Percentiles rank a stretch among this genome's conserved stretches.
Conservation (phyloP, 2,113 vertebrate species). For the Vulpes ferrilata region DNA sequence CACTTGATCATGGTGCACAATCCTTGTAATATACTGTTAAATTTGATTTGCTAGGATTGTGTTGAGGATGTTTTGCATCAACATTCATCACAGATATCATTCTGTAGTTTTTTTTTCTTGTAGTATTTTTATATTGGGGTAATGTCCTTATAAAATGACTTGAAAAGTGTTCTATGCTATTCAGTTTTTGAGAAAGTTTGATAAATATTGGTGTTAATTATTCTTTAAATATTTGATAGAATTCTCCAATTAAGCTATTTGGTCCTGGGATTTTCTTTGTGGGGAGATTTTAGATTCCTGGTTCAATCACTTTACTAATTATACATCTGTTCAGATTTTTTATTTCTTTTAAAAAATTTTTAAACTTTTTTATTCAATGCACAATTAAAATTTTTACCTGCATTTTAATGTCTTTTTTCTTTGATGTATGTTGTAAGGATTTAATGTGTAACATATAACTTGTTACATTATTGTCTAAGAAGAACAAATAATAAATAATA, state of each 20-base stretch:
- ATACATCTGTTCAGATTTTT: background rate
- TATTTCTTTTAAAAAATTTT: background rate
- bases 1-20: background rate
- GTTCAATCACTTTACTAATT: background rate
- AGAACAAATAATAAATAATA: background rate
- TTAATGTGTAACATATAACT: background rate
- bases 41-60: background rate
- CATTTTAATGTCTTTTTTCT: background rate
- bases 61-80: background rate
- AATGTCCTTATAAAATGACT: background rate
- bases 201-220: background rate
- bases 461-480: background rate
- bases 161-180: background rate
- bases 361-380: background rate
- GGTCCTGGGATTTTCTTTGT: background rate
- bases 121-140: background rate
- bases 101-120: background rate
- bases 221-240: background rate
- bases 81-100: background rate
- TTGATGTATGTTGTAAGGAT: background rate
- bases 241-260: background rate
- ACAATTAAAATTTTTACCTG: background rate
- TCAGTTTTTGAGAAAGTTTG: background rate
- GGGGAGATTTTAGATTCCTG: background rate
- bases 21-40: background rate